phyloP scores from a whole-genome alignment of 2,888 invertebrate genomes.

The Chaetoderma sp. region DNA sequence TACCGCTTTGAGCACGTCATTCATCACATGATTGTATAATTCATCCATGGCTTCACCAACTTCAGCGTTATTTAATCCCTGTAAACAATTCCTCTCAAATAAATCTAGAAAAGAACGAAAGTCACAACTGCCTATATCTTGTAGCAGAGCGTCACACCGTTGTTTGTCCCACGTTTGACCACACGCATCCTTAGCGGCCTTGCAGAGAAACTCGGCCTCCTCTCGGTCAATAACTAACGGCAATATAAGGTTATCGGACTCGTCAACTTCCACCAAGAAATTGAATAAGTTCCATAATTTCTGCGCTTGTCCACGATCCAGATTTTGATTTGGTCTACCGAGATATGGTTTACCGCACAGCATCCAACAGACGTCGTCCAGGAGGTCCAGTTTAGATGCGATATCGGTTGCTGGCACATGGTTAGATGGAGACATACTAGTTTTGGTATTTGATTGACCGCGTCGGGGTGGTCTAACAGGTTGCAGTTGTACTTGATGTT shows the following conservation, averaged over 20 bases:
- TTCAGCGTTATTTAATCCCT: conserved; percentile 18
- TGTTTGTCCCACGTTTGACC: conserved; percentile 15
- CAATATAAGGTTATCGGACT: conserved; percentile 50
- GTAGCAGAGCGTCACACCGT: neutral
- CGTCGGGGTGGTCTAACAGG: no score
- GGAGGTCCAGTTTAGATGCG: conserved; percentile 43
- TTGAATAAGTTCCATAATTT: conserved; percentile 80
- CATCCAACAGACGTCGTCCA: conserved; percentile 85
- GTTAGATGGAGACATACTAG: conserved; percentile 34
- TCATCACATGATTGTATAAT: conserved; percentile 35
- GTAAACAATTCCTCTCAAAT: conserved; percentile 3
- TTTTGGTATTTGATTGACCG: no score
- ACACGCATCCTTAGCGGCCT: conserved; percentile 28
- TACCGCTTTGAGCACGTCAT: conserved; percentile 41
- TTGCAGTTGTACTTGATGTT: no score
- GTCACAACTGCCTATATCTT: conserved; percentile 14
- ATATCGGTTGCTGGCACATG: no score
- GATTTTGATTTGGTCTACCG: conserved; percentile 74
- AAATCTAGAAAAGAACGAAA: conserved; percentile 31
- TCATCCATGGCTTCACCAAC: conserved; percentile 29
- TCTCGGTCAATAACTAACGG: conserved; percentile 54
- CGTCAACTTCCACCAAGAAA: conserved; percentile 78
- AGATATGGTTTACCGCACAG: conserved; percentile 79
- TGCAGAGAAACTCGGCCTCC: conserved; percentile 43
- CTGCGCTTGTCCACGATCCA: conserved; percentile 78